Conservation (phyloP, 2,888 invertebrate species). For the Lampropteryx suffumata region DNA sequence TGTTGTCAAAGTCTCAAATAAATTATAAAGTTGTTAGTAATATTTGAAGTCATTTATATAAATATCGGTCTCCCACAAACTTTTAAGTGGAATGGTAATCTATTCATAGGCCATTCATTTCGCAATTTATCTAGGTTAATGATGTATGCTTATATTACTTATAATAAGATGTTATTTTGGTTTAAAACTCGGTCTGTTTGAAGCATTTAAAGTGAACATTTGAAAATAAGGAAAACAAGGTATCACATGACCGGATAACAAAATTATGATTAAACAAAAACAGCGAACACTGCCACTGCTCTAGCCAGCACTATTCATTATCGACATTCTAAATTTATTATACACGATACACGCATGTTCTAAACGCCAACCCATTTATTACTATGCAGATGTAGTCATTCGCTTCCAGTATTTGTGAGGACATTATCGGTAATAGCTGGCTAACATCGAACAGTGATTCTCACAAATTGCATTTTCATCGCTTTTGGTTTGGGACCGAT, state of each 20-base stretch:
- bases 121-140: slow-evolving; percentile 6
- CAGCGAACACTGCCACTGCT: neutral
- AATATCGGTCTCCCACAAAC: neutral
- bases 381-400: slow-evolving; percentile 33
- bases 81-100: slow-evolving; percentile 11
- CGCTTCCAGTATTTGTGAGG: slow-evolving; percentile 22
- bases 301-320: neutral
- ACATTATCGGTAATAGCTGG: slow-evolving; percentile 12
- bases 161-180: neutral
- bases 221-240: neutral
- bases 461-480: slow-evolving; percentile 18
- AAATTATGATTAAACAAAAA: neutral
- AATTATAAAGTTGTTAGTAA: no score
- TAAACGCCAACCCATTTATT: slow-evolving; percentile 13
- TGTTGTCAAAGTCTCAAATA: no score
- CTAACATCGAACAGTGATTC: slow-evolving; percentile 14
- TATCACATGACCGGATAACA: no score
- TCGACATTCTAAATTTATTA: slow-evolving; percentile 12
- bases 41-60: neutral
- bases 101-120: slow-evolving; percentile 16
- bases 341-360: slow-evolving; percentile 17
- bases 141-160: neutral
- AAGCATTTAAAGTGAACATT: neutral
- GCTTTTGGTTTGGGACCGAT: neutral
- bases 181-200: neutral